Conservation (phyloP, 2,888 invertebrate species). For the Parnassius smintheus region DNA sequence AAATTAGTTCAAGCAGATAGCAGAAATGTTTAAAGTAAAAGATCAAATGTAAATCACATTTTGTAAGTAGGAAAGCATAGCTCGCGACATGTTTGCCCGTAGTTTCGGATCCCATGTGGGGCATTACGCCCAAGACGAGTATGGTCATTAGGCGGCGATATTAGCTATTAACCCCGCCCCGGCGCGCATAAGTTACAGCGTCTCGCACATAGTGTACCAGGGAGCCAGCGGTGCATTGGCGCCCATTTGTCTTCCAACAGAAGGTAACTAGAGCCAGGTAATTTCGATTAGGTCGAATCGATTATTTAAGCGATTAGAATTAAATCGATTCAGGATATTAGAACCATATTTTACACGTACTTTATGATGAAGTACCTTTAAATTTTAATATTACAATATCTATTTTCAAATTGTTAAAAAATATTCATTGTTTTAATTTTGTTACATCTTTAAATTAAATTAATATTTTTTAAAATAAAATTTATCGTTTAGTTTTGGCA, state of each 20-base stretch:
- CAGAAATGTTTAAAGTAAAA: conserved; percentile 22
- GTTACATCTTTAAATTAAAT: too few relatives aligned
- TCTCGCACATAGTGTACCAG: conserved; percentile 37
- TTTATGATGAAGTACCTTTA: not conserved
- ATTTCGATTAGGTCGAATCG: conserved; percentile 33
- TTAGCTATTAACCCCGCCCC: conserved; percentile 78
- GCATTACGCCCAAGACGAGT: conserved; percentile 73
- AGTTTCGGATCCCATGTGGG: conserved; percentile 62
- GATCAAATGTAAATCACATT: conserved; percentile 48
- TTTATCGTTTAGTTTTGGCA: too few relatives aligned
- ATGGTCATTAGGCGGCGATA: conserved; percentile 79
- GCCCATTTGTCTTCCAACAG: conserved; percentile 62
- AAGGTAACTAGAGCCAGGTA: conserved; percentile 31
- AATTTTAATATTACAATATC: too few relatives aligned
- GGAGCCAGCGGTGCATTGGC: conserved; percentile 26
- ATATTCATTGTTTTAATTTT: too few relatives aligned
- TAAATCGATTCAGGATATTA: conserved; percentile 7
- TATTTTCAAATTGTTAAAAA: too few relatives aligned
- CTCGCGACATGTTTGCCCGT: conserved; percentile 44
- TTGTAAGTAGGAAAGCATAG: conserved; percentile 43
- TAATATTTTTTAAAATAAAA: too few relatives aligned
- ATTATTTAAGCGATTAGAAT: conserved; percentile 25
- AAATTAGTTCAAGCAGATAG: not conserved
- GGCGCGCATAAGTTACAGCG: conserved; percentile 60
- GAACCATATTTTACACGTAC: not conserved